A percentile compares a stretch with the other conserved stretches of the same genome.
Evolutionary conservation across 1,140 invertebrate species (phyloP).

Genomic region (Neodiprion pinetum): DNA sequence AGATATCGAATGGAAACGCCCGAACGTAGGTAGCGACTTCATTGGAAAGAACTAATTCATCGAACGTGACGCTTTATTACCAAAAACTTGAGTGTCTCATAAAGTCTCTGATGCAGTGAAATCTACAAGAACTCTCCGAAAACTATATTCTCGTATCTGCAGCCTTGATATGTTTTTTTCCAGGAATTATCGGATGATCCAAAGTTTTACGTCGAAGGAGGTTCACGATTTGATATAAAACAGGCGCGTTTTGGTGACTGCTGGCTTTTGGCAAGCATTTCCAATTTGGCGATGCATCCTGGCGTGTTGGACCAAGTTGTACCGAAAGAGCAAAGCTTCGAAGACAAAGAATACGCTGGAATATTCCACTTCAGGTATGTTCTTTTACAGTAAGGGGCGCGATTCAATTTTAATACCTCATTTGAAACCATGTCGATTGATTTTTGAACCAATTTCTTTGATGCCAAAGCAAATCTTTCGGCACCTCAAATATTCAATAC

Average conservation of each 20-base stretch:
- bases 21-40: conserved; percentile 65
- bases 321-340: conserved; percentile 92
- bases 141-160: no score
- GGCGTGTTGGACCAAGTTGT: conserved; percentile 93
- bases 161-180: background rate
- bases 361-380: conserved; percentile 89
- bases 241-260: conserved; percentile 98
- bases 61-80: background rate
- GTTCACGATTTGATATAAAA: conserved; percentile 94
- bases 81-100: background rate
- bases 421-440: conserved; percentile 1
- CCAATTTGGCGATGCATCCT: conserved; percentile 90
- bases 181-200: conserved; percentile 71
- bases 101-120: no score
- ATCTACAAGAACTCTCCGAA: background rate
- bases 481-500: no score
- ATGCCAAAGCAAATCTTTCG: background rate
- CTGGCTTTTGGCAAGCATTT: conserved; percentile 95
- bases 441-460: background rate
- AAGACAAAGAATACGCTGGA: conserved; percentile 88
- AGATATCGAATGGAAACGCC: conserved; percentile 78
- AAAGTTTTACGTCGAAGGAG: conserved; percentile 92
- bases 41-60: background rate
- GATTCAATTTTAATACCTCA: background rate
- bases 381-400: background rate